Evolutionary conservation across 2,888 invertebrate genomes (phyloP).

Genomic region (Philopedon plagiatum): DNA sequence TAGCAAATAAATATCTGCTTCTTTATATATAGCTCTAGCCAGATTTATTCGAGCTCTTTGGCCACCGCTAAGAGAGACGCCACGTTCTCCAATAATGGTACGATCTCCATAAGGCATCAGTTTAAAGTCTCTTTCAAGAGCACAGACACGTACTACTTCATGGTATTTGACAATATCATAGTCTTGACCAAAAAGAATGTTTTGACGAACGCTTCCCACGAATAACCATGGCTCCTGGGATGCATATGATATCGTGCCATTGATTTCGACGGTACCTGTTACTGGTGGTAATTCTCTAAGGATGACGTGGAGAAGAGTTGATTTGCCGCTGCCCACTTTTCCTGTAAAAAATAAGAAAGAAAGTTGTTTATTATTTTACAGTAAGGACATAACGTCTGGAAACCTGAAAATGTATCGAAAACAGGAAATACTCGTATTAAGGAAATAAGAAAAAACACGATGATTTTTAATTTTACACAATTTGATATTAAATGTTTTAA

Average conservation of each 20-base stretch:
- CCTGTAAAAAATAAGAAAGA: constrained; percentile 18
- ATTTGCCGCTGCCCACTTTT: constrained; percentile 77
- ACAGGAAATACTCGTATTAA: too few species aligned
- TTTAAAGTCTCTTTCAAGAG: constrained; percentile 79
- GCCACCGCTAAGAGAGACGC: constrained; percentile 81
- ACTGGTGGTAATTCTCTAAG: constrained; percentile 80
- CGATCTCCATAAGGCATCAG: constrained; percentile 83
- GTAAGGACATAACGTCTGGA: too few species aligned
- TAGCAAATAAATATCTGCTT: constrained; percentile 86
- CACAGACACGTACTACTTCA: constrained; percentile 78
- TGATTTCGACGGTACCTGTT: constrained; percentile 75
- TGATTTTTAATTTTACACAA: too few species aligned
- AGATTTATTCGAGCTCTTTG: constrained; percentile 90
- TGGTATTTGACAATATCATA: constrained; percentile 79
- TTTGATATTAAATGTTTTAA: too few species aligned
- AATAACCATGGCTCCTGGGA: constrained; percentile 90
- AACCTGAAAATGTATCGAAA: too few species aligned
- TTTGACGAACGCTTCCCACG: constrained; percentile 87
- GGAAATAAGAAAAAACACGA: too few species aligned
- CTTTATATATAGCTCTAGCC: constrained; percentile 86
- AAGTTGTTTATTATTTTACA: too few species aligned
- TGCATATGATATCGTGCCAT: constrained; percentile 81
- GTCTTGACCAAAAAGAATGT: constrained; percentile 88
- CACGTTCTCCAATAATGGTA: constrained; percentile 83
- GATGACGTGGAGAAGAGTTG: constrained; percentile 70